These are phyloP conservation scores for Crenichthys baileyi DNA, from an alignment of 2,797 vertebrate genomes.

Conservation along the genomic window DNA sequence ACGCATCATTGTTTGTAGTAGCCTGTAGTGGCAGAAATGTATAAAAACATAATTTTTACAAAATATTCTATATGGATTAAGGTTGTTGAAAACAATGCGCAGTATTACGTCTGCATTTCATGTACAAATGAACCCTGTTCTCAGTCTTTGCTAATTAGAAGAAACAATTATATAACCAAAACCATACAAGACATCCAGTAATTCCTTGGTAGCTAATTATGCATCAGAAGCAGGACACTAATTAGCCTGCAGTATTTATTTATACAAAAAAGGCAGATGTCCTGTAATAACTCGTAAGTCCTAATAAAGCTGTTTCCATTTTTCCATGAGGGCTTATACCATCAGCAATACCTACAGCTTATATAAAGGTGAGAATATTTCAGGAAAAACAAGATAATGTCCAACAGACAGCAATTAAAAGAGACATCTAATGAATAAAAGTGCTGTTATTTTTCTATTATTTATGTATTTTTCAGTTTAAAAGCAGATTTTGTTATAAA, in stretches of 20 bases:
- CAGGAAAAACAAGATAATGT: background rate
- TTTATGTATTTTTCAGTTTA: background rate
- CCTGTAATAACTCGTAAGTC: background rate
- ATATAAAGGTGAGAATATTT: background rate
- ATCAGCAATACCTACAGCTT: background rate
- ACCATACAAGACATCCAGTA: slow-evolving; percentile 19
- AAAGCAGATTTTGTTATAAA: background rate
- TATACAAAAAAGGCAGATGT: background rate
- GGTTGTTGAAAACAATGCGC: background rate
- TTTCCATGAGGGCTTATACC: background rate
- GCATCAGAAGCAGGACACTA: slow-evolving; percentile 15
- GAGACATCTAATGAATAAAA: background rate
- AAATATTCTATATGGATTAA: background rate
- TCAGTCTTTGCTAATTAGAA: slow-evolving; percentile 48
- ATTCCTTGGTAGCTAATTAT: slow-evolving; percentile 34
- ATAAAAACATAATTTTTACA: background rate
- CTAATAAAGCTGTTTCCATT: no score
- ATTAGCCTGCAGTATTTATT: slow-evolving; percentile 11
- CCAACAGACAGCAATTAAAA: background rate
- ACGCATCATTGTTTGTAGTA: background rate
- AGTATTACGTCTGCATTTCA: slow-evolving; percentile 12
- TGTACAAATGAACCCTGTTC: slow-evolving; percentile 26
- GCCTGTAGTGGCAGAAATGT: no score
- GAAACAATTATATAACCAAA: slow-evolving; percentile 43
- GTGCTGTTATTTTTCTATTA: background rate